Evolutionary conservation across 2,113 vertebrate genomes (phyloP).

Genomic region (Bolborhynchus lineola): DNA sequence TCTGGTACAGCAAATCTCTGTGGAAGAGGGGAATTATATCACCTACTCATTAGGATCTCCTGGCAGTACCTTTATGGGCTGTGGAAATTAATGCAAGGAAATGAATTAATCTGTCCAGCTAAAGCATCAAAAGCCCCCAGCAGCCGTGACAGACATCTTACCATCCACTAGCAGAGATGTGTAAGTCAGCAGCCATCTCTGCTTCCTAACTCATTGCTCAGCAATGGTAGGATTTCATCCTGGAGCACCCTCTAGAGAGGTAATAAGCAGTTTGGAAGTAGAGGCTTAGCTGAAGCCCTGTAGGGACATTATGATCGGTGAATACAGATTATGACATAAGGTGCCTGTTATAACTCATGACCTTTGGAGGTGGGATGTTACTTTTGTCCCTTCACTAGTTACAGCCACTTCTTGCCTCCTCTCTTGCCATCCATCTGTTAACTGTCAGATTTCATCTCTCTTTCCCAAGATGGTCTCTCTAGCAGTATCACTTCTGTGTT

Average conservation of each 20-base stretch:
- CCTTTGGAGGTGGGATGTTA: fast-evolving
- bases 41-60: not conserved
- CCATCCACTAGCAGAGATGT: not conserved
- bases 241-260: not conserved
- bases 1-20: not conserved
- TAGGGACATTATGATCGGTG: not conserved
- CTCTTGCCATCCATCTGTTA: not conserved
- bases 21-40: not conserved
- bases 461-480: not conserved
- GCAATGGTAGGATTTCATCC: not conserved
- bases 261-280: not conserved
- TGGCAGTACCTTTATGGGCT: not conserved
- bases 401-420: not conserved
- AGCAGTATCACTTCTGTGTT: not conserved
- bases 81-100: not conserved
- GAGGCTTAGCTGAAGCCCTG: not conserved
- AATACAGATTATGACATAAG: not conserved
- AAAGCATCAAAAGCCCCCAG: not conserved
- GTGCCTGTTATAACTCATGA: not conserved
- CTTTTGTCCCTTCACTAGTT: not conserved
- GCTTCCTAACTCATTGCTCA: not conserved
- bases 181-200: not conserved
- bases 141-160: not conserved
- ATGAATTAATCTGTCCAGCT: not conserved
- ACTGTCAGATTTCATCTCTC: not conserved